Conservation (phyloP, 2,888 invertebrate species). For the Acrobasis consociella region DNA sequence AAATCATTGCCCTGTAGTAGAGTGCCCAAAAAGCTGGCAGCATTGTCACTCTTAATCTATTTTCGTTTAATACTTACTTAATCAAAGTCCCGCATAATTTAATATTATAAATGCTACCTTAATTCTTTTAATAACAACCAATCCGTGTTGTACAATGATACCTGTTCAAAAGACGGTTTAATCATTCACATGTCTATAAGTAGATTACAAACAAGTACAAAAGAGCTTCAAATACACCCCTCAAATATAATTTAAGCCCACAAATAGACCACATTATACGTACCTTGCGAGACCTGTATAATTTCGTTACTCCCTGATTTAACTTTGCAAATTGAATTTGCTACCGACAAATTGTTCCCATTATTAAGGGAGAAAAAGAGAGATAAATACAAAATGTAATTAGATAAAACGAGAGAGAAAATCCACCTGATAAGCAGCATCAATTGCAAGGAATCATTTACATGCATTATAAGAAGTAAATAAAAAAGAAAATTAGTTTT, state of each 20-base stretch:
- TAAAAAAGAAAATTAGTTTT: conserved; percentile 54
- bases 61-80: too few relatives aligned
- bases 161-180: conserved; percentile 13
- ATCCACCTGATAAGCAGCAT: conserved; percentile 53
- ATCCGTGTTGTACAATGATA: background rate
- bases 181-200: conserved; percentile 17
- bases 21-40: too few relatives aligned
- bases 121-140: background rate
- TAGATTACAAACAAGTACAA: conserved; percentile 23
- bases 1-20: too few relatives aligned
- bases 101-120: background rate
- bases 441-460: conserved; percentile 58
- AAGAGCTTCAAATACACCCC: conserved; percentile 18
- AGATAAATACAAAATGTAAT: conserved; percentile 32
- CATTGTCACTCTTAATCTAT: too few relatives aligned
- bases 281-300: conserved; percentile 63
- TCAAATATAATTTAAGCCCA: conserved; percentile 18
- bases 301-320: conserved; percentile 73
- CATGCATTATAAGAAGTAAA: conserved; percentile 63
- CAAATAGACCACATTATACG: conserved; percentile 20
- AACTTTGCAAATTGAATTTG: conserved; percentile 61
- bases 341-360: conserved; percentile 55
- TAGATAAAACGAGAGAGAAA: conserved; percentile 38
- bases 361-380: conserved; percentile 39
- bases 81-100: too few relatives aligned